These are phyloP conservation scores for Falco berigora DNA, from an alignment of 2,797 vertebrate genomes.

Conservation along the genomic window DNA sequence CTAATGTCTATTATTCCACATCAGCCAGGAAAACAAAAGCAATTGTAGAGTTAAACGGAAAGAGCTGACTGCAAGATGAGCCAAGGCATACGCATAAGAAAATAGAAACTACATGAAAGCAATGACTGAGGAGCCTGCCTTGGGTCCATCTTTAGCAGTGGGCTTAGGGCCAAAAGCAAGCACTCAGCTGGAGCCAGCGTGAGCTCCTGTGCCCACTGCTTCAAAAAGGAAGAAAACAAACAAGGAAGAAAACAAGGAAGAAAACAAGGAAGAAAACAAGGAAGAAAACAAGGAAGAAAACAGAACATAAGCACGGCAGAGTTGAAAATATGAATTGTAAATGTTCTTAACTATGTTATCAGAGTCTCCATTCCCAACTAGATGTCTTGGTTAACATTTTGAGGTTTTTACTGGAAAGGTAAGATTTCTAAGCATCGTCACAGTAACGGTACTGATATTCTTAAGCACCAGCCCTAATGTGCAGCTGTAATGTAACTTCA, in stretches of 20 bases:
- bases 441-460: not conserved
- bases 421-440: not conserved
- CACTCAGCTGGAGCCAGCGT: not conserved
- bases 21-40: not conserved
- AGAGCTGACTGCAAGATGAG: not conserved
- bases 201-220: not conserved
- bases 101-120: not conserved
- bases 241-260: not conserved
- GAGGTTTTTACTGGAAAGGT: not conserved
- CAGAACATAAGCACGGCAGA: not conserved
- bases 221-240: not conserved
- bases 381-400: not conserved
- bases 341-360: not conserved
- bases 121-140: not conserved
- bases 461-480: not conserved
- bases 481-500: no score
- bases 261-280: not conserved
- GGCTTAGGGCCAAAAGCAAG: not conserved
- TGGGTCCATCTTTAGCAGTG: constrained; percentile 9
- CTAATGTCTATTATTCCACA: not conserved
- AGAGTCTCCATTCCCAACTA: not conserved
- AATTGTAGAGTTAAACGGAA: not conserved
- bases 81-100: not conserved
- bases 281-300: no score
- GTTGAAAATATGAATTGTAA: not conserved